These are phyloP conservation scores for Hylyphantes graminicola DNA, from an alignment of 1,140 invertebrate species.

Conservation along the genomic window DNA sequence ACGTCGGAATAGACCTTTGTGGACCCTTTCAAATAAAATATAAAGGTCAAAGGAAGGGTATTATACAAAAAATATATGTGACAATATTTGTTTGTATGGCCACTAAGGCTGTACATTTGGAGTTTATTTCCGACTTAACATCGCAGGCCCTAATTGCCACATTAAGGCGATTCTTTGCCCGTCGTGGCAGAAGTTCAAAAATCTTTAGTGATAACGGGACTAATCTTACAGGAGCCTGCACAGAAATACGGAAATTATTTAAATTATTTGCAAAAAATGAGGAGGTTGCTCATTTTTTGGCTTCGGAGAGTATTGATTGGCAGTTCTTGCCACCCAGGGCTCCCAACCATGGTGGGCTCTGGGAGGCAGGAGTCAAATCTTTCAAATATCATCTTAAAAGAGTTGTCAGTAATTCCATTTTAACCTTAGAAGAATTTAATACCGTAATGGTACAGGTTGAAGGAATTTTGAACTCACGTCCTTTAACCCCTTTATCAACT, in stretches of 20 bases:
- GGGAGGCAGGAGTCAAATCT: background rate
- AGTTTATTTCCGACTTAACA: conserved; percentile 1
- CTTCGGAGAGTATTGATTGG: conserved; percentile 37
- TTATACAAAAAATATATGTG: background rate
- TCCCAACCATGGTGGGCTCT: conserved; percentile 33
- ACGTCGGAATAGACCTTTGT: background rate
- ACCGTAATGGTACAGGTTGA: conserved; percentile 65
- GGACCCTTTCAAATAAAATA: conserved; percentile 16
- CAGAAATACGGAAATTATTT: background rate
- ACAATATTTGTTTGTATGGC: conserved; percentile 3
- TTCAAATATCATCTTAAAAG: conserved; percentile 35
- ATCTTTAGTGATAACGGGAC: background rate
- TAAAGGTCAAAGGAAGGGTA: background rate
- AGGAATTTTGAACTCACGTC: conserved; percentile 65
- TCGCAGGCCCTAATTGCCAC: background rate
- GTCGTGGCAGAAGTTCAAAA: background rate
- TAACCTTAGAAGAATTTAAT: conserved; percentile 63
- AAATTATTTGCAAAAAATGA: background rate
- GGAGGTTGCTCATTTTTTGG: background rate
- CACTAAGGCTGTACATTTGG: background rate
- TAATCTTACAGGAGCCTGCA: background rate
- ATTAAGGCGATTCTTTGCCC: background rate
- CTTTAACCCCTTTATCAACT: conserved; percentile 62
- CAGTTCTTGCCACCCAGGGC: conserved; percentile 54
- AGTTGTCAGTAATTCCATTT: conserved; percentile 8